phyloP scores from a whole-genome alignment of 2,888 invertebrate species.

The Ectemnius continuus region DNA sequence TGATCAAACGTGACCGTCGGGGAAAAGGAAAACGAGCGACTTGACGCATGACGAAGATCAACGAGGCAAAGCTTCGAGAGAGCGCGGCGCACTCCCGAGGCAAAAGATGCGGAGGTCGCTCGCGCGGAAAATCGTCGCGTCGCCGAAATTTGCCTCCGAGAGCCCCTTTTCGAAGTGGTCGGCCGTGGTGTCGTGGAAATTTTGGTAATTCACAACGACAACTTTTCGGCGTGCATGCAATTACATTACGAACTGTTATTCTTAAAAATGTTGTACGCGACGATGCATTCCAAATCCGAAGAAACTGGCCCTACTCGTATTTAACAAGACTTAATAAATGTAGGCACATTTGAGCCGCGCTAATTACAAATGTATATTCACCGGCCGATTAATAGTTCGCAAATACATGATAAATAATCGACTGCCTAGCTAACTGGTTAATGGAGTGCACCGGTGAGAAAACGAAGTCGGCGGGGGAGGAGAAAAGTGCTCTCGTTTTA shows the following conservation, averaged over 20 bases:
- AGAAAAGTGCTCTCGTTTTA: conserved; percentile 21
- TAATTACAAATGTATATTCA: conserved; percentile 8
- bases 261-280: neutral
- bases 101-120: conserved; percentile 4
- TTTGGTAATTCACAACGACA: conserved; percentile 2
- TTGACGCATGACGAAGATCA: conserved; percentile 61
- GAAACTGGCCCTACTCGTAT: neutral
- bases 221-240: neutral
- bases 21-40: conserved; percentile 44
- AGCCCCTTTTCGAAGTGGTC: neutral
- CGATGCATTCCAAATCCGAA: neutral
- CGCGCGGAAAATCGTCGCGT: conserved; percentile 10
- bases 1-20: conserved; percentile 62
- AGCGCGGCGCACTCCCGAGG: neutral
- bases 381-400: conserved; percentile 16
- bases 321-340: neutral
- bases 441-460: neutral
- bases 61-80: conserved; percentile 39
- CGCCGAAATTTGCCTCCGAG: neutral
- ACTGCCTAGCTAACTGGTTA: no score
- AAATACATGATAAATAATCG: conserved; percentile 20
- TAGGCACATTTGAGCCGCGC: neutral
- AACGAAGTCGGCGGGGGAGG: neutral
- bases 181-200: conserved; percentile 3
- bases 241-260: neutral